Evolutionary conservation across 2,797 vertebrate species (phyloP).

Genomic region (Potorous gilbertii): DNA sequence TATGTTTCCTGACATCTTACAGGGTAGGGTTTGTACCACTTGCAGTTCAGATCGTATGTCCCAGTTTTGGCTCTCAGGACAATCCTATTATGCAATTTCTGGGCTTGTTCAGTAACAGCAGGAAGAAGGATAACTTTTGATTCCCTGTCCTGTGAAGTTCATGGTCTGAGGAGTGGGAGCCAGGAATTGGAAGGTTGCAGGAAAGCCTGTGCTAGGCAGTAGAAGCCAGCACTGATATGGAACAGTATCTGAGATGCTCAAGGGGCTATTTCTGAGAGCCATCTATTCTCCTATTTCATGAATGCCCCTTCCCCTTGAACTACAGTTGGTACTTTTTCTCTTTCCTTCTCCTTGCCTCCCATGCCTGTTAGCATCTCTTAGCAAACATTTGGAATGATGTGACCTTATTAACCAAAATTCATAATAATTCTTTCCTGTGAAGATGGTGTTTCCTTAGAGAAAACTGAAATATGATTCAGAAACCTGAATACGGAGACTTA

Average conservation of each 20-base stretch:
- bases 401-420: neutral
- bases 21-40: constrained; percentile 51
- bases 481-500: neutral
- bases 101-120: neutral
- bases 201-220: neutral
- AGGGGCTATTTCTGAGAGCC: neutral
- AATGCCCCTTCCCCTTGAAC: neutral
- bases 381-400: neutral
- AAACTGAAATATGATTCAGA: neutral
- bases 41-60: constrained; percentile 29
- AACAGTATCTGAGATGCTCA: neutral
- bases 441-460: neutral
- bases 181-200: neutral
- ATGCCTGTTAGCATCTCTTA: neutral
- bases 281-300: neutral
- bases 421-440: constrained; percentile 11
- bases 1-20: constrained; percentile 74
- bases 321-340: neutral
- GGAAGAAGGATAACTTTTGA: constrained; percentile 20
- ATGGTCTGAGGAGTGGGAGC: neutral
- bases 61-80: constrained; percentile 15
- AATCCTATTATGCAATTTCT: neutral
- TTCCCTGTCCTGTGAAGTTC: neutral
- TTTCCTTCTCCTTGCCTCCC: neutral
- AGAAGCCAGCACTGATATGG: neutral